Conservation (phyloP, 1,140 invertebrate species). For the Globodera rostochiensis region DNA sequence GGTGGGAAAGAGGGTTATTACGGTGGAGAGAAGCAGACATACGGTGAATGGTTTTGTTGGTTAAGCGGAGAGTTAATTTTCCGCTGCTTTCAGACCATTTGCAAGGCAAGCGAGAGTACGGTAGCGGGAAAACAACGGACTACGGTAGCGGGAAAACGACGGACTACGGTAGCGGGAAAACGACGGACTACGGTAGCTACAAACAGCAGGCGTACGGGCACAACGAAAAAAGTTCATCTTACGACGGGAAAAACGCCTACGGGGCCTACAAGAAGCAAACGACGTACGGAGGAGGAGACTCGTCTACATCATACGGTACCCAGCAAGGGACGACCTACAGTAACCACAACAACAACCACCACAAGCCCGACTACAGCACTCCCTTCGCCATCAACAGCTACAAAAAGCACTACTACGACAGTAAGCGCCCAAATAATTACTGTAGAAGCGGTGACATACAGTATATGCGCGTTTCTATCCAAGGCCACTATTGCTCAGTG, state of each 20-base stretch:
- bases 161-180: not conserved
- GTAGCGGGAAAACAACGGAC: not conserved
- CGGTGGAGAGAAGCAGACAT: not conserved
- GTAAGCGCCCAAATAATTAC: not conserved
- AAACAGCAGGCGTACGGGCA: not conserved
- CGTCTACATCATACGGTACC: not conserved
- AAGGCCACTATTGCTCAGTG: constrained; percentile 41
- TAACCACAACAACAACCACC: not conserved
- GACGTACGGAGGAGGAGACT: not conserved
- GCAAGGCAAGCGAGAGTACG: not conserved
- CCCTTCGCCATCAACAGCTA: constrained; percentile 8
- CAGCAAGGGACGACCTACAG: not conserved
- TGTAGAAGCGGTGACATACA: no score
- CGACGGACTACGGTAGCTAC: not conserved
- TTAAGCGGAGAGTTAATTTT: not conserved
- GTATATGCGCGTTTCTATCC: not conserved
- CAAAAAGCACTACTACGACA: constrained; percentile 5
- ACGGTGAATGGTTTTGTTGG: not conserved
- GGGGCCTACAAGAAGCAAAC: not conserved
- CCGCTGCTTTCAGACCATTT: not conserved
- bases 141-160: not conserved
- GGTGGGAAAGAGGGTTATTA: not conserved
- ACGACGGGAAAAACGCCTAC: not conserved
- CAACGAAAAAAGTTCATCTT: not conserved
- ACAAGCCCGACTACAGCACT: not conserved